Conservation (phyloP, 2,113 vertebrate species). For the Lepus europaeus region DNA sequence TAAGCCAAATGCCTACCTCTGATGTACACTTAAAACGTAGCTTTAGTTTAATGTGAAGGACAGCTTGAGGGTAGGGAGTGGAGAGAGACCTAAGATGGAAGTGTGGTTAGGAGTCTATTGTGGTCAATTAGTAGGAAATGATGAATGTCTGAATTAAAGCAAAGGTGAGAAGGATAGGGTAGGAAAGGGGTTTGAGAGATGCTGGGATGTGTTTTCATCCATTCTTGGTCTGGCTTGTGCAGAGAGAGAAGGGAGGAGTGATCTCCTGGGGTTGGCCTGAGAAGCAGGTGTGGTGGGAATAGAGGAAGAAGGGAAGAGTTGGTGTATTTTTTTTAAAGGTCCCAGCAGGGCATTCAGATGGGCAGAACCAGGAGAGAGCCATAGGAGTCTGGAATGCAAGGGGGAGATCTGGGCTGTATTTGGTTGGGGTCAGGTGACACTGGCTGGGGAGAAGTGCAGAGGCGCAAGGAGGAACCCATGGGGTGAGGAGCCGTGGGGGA, state of each 20-base stretch:
- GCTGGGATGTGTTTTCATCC: not conserved
- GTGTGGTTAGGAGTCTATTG: not conserved
- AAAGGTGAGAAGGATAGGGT: not conserved
- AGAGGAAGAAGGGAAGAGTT: not conserved
- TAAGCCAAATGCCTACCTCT: no score
- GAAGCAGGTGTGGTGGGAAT: not conserved
- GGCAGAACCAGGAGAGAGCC: not conserved
- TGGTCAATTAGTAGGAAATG: not conserved
- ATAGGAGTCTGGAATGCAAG: not conserved
- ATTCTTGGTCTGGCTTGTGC: not conserved
- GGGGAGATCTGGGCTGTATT: not conserved
- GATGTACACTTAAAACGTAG: not conserved
- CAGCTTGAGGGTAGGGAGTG: not conserved
- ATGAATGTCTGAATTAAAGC: not conserved
- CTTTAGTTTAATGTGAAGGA: not conserved
- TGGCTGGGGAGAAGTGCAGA: not conserved
- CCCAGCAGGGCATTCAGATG: not conserved
- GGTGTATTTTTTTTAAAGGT: not conserved
- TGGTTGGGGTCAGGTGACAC: not conserved
- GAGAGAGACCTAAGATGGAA: not conserved
- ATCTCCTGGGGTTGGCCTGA: not conserved
- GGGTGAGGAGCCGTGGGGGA: no score
- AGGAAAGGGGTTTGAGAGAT: not conserved
- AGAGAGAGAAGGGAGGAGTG: not conserved
- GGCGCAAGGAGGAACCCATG: fast-evolving